Percentiles rank a stretch among this genome's conserved stretches.
Conservation (phyloP, 2,888 invertebrate genomes). For the Lepidochitona cinerea region DNA sequence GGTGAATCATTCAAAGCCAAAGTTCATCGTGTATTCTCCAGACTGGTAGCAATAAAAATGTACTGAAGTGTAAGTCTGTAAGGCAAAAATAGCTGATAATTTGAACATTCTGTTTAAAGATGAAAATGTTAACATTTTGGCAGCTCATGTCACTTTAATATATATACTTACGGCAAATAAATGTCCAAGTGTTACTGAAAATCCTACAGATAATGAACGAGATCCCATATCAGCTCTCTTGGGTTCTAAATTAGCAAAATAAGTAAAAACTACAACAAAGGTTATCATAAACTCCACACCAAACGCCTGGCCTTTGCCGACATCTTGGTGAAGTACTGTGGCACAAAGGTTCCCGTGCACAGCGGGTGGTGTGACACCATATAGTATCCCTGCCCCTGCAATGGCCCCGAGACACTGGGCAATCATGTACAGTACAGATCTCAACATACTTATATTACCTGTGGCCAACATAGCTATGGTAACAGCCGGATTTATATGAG, state of each 20-base stretch:
- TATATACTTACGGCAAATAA: constrained; percentile 85
- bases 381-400: constrained; percentile 69
- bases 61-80: too few relatives aligned
- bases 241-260: constrained; percentile 86
- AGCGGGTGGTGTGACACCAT: constrained; percentile 51
- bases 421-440: constrained; percentile 84
- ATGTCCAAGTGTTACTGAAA: constrained; percentile 88
- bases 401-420: constrained; percentile 88
- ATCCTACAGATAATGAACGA: constrained; percentile 88
- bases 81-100: too few relatives aligned
- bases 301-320: constrained; percentile 83
- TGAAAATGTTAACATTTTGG: too few relatives aligned
- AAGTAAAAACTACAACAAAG: constrained; percentile 88
- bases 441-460: constrained; percentile 82
- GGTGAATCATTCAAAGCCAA: too few relatives aligned
- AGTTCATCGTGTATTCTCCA: too few relatives aligned
- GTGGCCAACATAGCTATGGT: constrained; percentile 79
- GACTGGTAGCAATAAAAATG: too few relatives aligned
- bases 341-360: constrained; percentile 79
- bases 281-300: constrained; percentile 89
- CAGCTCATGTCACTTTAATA: too few relatives aligned
- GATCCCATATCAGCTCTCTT: constrained; percentile 85
- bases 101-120: too few relatives aligned
- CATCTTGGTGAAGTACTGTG: constrained; percentile 76
- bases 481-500: constrained; percentile 71